Evolutionary conservation across 2,113 vertebrate genomes (phyloP).

Genomic region (Cavia porcellus): DNA sequence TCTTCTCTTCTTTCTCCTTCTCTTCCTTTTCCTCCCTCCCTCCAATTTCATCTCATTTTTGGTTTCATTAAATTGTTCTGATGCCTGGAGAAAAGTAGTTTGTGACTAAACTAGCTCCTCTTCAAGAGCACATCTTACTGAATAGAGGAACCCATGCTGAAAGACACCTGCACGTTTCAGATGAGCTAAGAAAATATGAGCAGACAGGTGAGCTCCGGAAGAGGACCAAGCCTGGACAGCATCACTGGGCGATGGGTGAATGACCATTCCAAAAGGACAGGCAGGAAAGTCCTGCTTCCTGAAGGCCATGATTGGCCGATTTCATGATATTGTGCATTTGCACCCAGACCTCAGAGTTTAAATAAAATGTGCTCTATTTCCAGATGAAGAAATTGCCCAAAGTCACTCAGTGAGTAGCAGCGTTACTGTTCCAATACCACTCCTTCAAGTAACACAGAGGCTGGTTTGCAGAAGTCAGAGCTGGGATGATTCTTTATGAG

Average conservation of each 20-base stretch:
- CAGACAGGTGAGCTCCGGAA: neutral
- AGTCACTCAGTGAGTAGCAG: neutral
- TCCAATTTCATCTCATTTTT: neutral
- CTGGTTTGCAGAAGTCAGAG: constrained; percentile 12
- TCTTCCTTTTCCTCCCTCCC: neutral
- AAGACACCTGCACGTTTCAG: neutral
- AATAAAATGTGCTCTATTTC: neutral
- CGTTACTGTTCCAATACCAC: neutral
- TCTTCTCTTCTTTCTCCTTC: neutral
- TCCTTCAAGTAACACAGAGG: neutral
- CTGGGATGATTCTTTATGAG: neutral
- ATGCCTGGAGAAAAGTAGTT: neutral
- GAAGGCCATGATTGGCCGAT: neutral
- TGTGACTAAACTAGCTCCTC: constrained; percentile 11
- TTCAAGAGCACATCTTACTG: neutral
- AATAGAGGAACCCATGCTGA: neutral
- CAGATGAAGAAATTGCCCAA: neutral
- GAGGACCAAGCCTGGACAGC: neutral
- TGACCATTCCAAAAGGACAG: neutral
- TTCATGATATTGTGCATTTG: constrained; percentile 15
- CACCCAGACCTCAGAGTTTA: neutral
- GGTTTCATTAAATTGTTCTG: constrained; percentile 15
- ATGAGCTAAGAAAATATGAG: neutral
- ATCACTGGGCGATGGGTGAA: neutral
- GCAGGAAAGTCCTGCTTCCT: neutral